Conservation (phyloP, 2,888 invertebrate species). For the Diploptera punctata region DNA sequence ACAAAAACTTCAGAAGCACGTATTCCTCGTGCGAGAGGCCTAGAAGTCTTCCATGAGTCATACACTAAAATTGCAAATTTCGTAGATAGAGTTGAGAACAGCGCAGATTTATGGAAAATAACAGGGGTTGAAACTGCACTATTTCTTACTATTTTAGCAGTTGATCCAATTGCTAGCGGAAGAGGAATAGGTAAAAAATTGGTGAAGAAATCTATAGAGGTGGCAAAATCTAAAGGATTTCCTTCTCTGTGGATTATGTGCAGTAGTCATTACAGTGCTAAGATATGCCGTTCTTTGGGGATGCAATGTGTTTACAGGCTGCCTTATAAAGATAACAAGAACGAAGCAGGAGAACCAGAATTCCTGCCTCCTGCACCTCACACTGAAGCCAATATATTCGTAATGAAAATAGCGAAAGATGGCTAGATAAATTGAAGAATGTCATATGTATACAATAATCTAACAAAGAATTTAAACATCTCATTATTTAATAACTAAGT, state of each 20-base stretch:
- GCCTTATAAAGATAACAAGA: conserved; percentile 25
- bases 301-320: conserved; percentile 23
- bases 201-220: conserved; percentile 10
- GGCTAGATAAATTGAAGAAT: too few species aligned
- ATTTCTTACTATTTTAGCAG: conserved; percentile 2
- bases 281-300: conserved; percentile 11
- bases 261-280: conserved; percentile 9
- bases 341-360: conserved; percentile 13
- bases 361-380: conserved; percentile 23
- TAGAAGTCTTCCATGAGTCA: too few species aligned
- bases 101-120: conserved; percentile 21
- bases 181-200: conserved; percentile 18
- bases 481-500: too few species aligned
- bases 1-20: too few species aligned
- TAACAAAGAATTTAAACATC: too few species aligned
- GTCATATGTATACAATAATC: too few species aligned
- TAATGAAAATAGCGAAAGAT: too few species aligned
- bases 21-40: too few species aligned
- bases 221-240: conserved; percentile 22
- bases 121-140: conserved; percentile 1
- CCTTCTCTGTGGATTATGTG: conserved; percentile 9
- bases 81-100: neutral
- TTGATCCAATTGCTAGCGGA: neutral
- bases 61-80: too few species aligned
- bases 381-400: conserved; percentile 10